Percentiles rank a stretch among this genome's conserved stretches.
These are phyloP conservation scores for Cordilura impudica DNA, from an alignment of 2,888 invertebrate genomes.

Conservation along the genomic window DNA sequence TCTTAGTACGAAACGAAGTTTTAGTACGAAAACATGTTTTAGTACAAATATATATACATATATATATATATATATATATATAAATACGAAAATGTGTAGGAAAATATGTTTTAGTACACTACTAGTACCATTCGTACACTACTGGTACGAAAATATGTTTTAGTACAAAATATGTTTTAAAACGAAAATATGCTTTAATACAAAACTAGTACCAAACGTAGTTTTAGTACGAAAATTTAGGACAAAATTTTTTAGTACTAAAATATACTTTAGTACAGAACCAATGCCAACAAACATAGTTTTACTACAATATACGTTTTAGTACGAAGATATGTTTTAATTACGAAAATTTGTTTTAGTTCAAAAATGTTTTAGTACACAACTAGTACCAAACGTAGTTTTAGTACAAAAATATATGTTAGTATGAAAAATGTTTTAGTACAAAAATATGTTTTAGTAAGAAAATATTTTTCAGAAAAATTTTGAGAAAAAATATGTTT, in stretches of 20 bases:
- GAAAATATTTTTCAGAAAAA: no score
- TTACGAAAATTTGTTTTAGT: background rate
- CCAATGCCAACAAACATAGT: no score
- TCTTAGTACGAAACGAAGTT: background rate
- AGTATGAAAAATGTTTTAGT: background rate
- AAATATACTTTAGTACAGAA: no score
- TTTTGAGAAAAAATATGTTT: background rate
- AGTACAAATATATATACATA: no score
- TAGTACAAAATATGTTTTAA: background rate
- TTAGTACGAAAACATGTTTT: background rate
- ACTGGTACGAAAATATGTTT: no score
- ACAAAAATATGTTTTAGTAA: no score
- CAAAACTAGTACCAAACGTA: background rate
- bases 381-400: background rate
- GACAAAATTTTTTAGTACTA: background rate
- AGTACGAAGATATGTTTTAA: background rate
- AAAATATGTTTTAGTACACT: no score
- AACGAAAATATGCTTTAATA: no score
- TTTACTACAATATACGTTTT: background rate
- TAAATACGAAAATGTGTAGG: no score
- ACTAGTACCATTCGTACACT: no score
- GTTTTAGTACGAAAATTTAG: background rate
- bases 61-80: no score
- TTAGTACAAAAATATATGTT: background rate
- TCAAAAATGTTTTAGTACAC: background rate